These are phyloP conservation scores for Dolomedes plantarius DNA, from an alignment of 2,888 invertebrate genomes.

Conservation along the genomic window DNA sequence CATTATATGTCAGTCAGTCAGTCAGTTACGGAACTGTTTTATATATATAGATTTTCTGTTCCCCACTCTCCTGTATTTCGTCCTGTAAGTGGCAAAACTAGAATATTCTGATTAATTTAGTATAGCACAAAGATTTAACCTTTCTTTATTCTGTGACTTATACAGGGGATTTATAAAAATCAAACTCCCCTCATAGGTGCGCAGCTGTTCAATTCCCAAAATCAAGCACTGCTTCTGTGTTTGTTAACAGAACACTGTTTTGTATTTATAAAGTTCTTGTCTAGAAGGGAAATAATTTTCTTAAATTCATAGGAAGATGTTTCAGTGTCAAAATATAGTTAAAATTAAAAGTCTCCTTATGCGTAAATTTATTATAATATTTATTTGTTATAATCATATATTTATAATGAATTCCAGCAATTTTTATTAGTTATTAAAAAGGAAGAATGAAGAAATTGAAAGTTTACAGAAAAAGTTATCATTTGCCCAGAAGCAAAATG, in stretches of 20 bases:
- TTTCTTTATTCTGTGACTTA: too few species aligned
- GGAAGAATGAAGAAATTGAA: slow-evolving; percentile 48
- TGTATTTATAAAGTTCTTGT: neutral
- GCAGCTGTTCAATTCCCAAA: too few species aligned
- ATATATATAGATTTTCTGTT: too few species aligned
- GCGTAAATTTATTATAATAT: neutral
- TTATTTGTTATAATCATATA: neutral
- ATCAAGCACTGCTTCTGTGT: neutral
- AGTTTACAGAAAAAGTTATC: slow-evolving; percentile 12
- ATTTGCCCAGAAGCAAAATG: neutral
- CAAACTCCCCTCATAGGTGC: too few species aligned
- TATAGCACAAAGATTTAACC: too few species aligned
- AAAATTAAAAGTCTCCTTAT: neutral
- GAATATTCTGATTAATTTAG: too few species aligned
- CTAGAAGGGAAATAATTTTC: neutral
- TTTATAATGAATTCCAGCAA: neutral
- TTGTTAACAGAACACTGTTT: neutral
- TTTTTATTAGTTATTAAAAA: slow-evolving; percentile 19
- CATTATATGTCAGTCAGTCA: too few species aligned
- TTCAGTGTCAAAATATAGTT: neutral
- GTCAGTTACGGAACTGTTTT: too few species aligned
- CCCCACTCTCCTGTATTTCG: too few species aligned
- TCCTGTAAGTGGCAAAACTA: too few species aligned
- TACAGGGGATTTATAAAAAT: too few species aligned
- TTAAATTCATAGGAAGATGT: neutral